Base-by-base conservation (phyloP, 2,113 vertebrate species). In the Xenus cinereus region DNA sequence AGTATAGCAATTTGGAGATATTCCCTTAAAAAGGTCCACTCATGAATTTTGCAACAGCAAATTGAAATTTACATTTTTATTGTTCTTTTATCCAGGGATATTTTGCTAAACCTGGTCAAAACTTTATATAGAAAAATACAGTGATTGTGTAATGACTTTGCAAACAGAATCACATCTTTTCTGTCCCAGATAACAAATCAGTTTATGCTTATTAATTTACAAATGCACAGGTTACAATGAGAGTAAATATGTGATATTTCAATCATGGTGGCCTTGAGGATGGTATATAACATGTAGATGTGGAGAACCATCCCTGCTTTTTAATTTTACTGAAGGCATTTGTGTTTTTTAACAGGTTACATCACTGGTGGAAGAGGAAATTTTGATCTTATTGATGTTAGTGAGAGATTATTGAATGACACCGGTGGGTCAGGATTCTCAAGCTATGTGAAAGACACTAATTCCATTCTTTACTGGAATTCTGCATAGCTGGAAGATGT, bases 31-130 rank as follows among this genome's bases (percentile, higher is more conserved):
- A 87, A 71, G 2, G 24, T 35, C 53, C 43, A 37, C 37, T 82
- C 82, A 84, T 94, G 75, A 91, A 95, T 97, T 97, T 92, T 97
- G 77, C 39, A 94, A 67, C 13, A 87, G 75, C 76, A 90, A 82
- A 92, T 9, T 72, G 45, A 93, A 94, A 96, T 98, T 96, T 97
- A 30, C 84, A 91, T 97, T 91, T 97, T 97, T 89, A 96, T 84
- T 80, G 87, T 86, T 94, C 68, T 96, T 91, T 95, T 90, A 84
- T 95, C 86, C 84, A 56, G 77, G 88, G 73, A 79, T 94, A 86
- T 95, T 89, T 94, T 94, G 75, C 57, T 97, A 93, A 97, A 97
- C 60, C 27, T 84, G 66, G 33, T 86, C 90, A 94, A 81, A 84
- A 81, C 56, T 84, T 94, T 72, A 59, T 35, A 10, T n/a, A 93